Percentiles rank a stretch among this genome's conserved stretches.
Conservation (phyloP, 2,797 vertebrate genomes). For the Dicrostonyx torquatus region DNA sequence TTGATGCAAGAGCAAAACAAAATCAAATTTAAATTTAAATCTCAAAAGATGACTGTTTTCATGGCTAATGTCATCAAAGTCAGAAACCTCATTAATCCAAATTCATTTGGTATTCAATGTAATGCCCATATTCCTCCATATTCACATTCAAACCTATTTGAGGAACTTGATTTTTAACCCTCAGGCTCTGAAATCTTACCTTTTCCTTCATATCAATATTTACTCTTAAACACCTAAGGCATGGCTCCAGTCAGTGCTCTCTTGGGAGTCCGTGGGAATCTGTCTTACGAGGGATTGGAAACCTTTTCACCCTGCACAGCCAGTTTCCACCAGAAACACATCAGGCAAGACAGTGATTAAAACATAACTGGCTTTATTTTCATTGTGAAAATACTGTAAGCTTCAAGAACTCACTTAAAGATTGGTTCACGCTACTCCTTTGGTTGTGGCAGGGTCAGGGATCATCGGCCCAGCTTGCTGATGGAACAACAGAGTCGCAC, state of each 20-base stretch:
- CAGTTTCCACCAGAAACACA: neutral
- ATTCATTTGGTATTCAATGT: neutral
- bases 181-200: neutral
- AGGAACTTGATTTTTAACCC: slow-evolving; percentile 10
- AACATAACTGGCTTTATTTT: neutral
- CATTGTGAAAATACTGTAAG: neutral
- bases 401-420: neutral
- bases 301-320: neutral
- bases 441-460: neutral
- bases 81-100: neutral
- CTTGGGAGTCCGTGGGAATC: neutral
- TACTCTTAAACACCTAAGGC: neutral
- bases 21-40: neutral
- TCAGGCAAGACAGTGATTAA: neutral
- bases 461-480: neutral
- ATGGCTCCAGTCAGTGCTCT: neutral
- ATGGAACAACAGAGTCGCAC: neutral
- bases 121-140: neutral
- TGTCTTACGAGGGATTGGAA: neutral
- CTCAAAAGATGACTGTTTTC: neutral
- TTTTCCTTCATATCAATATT: neutral
- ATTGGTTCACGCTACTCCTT: neutral
- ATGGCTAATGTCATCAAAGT: neutral
- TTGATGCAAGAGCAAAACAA: neutral
- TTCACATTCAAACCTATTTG: neutral